Evolutionary conservation across 1,140 invertebrate genomes (phyloP).

Genomic region (Drosophila sproati): DNA sequence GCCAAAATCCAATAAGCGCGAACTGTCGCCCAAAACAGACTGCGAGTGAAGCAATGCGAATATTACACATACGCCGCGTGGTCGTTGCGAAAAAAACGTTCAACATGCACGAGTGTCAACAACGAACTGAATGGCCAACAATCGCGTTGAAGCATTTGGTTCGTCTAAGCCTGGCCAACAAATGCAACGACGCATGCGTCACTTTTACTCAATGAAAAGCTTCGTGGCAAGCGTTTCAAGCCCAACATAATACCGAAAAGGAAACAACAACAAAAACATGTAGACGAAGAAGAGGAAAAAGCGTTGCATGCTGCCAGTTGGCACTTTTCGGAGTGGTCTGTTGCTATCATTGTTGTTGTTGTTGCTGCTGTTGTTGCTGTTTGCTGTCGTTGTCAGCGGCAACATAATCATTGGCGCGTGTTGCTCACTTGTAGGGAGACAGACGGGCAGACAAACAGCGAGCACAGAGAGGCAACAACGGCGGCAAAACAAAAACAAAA

Average conservation of each 20-base stretch:
- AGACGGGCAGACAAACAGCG: slow-evolving; percentile 21
- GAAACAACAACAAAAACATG: not conserved
- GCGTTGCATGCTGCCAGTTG: slow-evolving; percentile 17
- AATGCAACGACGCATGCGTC: slow-evolving; percentile 62
- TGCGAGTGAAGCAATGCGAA: not conserved
- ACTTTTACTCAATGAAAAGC: slow-evolving; percentile 79
- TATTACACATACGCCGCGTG: slow-evolving; percentile 61
- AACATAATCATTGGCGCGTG: slow-evolving; percentile 81
- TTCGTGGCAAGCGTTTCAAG: slow-evolving; percentile 54
- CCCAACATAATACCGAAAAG: slow-evolving; percentile 53
- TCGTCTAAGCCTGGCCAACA: slow-evolving; percentile 14
- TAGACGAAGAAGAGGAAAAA: not conserved
- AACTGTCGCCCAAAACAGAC: slow-evolving; percentile 26
- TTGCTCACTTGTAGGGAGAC: slow-evolving; percentile 77
- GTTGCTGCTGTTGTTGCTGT: slow-evolving; percentile 29
- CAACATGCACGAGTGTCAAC: slow-evolving; percentile 64
- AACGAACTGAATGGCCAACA: slow-evolving; percentile 61
- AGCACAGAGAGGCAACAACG: not conserved
- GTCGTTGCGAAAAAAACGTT: slow-evolving; percentile 29
- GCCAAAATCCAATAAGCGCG: slow-evolving; percentile 69
- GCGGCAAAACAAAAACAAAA: slow-evolving; percentile 54
- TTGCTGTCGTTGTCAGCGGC: slow-evolving; percentile 65
- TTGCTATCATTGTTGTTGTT: slow-evolving; percentile 45
- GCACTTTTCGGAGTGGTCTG: slow-evolving; percentile 59
- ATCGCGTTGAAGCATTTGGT: slow-evolving; percentile 1